phyloP scores from a whole-genome alignment of 2,888 invertebrate genomes.

The Andrena hattorfiana region DNA sequence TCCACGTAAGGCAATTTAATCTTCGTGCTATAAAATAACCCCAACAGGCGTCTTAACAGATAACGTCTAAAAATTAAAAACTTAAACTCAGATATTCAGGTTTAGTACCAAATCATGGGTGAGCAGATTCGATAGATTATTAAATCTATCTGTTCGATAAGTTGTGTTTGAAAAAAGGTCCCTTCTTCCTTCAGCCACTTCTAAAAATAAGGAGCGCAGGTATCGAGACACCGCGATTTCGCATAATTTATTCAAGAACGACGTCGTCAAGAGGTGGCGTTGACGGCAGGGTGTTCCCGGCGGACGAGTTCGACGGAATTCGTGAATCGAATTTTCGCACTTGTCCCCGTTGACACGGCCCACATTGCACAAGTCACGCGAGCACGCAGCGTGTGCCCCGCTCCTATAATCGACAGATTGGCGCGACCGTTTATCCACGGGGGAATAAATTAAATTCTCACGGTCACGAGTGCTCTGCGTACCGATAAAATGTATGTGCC shows the following conservation, averaged over 20 bases:
- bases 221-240: not conserved
- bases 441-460: constrained; percentile 38
- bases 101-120: too few relatives aligned
- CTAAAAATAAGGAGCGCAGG: constrained; percentile 1
- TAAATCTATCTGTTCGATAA: too few relatives aligned
- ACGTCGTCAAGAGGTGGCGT: constrained; percentile 15
- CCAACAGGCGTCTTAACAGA: too few relatives aligned
- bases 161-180: too few relatives aligned
- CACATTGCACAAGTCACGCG: constrained; percentile 59
- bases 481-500: not conserved
- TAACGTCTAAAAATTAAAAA: too few relatives aligned
- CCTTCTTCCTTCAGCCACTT: too few relatives aligned
- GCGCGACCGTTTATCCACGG: constrained; percentile 9
- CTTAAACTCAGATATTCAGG: too few relatives aligned
- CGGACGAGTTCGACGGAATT: constrained; percentile 36
- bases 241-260: constrained; percentile 48
- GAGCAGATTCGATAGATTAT: too few relatives aligned
- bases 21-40: too few relatives aligned
- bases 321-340: constrained; percentile 62
- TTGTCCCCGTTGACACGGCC: constrained; percentile 50
- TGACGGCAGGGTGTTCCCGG: constrained; percentile 6
- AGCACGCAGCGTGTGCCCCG: constrained; percentile 16
- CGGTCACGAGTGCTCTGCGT: constrained; percentile 1
- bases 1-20: not conserved
- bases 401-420: constrained; percentile 29